A percentile compares a stretch with the other conserved stretches of the same genome.
These are phyloP conservation scores for Lepilemur ruficaudatus DNA, from an alignment of 2,797 vertebrate species.

Conservation along the genomic window DNA sequence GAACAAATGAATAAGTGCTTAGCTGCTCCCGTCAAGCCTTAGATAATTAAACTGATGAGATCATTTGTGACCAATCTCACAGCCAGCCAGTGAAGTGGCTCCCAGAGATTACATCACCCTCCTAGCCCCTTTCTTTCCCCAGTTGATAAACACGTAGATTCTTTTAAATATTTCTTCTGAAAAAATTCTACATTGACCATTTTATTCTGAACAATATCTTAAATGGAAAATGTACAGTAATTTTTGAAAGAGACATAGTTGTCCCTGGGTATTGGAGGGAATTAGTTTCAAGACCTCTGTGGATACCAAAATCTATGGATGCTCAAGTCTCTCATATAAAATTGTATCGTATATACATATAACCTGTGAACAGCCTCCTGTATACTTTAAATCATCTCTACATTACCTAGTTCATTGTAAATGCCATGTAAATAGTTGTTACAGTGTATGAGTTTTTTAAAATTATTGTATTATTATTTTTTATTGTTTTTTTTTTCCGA, in stretches of 20 bases:
- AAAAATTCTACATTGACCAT: neutral
- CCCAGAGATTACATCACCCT: neutral
- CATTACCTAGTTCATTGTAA: neutral
- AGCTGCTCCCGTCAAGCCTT: neutral
- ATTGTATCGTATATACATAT: neutral
- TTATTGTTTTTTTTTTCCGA: neutral
- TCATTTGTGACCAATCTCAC: neutral
- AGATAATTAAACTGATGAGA: neutral
- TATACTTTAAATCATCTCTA: neutral
- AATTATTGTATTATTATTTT: neutral
- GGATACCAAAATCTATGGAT: neutral
- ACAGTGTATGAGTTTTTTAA: neutral
- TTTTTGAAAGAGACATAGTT: neutral
- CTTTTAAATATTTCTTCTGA: neutral
- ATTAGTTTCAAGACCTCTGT: neutral
- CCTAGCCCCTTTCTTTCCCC: neutral
- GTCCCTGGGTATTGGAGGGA: neutral
- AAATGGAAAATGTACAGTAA: neutral
- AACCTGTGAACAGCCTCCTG: neutral
- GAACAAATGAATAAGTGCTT: neutral
- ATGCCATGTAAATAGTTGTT: neutral
- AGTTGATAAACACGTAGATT: neutral
- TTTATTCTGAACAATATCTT: slow-evolving; percentile 24
- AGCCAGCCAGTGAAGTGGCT: neutral
- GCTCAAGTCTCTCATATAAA: neutral